Evolutionary conservation across 2,888 invertebrate genomes (phyloP), one percentile per base, ranked within the genome.

Genomic region (Crematogaster levior): DNA sequence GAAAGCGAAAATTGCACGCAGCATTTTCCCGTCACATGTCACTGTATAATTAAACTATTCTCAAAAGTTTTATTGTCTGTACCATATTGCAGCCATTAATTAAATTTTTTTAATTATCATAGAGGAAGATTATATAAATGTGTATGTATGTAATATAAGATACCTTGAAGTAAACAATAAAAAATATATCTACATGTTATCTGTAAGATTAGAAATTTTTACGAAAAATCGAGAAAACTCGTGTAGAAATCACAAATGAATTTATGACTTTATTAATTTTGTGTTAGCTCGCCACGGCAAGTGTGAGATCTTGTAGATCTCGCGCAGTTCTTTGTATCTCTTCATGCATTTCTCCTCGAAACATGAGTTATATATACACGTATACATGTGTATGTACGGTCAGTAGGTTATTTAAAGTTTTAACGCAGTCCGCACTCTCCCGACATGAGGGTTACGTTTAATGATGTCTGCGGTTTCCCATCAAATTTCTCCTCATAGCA

Each of bases 401-500:
- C 90, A 92, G 86, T 90, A 88, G 90, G 92, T 91, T 92, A 92
- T 92, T 93, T 90, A 83, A 90, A 90, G 88, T 89, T 87, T 89
- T 85, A 89, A 90, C 87, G 84, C 87, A 82, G 81, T 56, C 82
- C 65, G 46, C 63, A 43, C 70, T 80, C 73, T 82, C 65, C 81
- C 66, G 72, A 77, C 85, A 81, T 77, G 79, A 82, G 65, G 86
- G 81, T 86, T 83, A 79, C 56, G 68, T 88, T 92, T 92, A 92
- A 92, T 92, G 90, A 85, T 86, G 91, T 92, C 92, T 92, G 93
- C 91, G 93, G 92, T 92, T 92, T 92, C 84, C 88, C 91, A 93
- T 92, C 90, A 91, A 89, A 91, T 87, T 88, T 87, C 90, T 83
- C 74, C 77, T 66, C 73, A 63, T 72, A 70, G 68, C 86, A 84